Percentiles rank a stretch among this genome's conserved stretches.
Conservation (phyloP, 2,113 vertebrate genomes). For the Cacatua alba region DNA sequence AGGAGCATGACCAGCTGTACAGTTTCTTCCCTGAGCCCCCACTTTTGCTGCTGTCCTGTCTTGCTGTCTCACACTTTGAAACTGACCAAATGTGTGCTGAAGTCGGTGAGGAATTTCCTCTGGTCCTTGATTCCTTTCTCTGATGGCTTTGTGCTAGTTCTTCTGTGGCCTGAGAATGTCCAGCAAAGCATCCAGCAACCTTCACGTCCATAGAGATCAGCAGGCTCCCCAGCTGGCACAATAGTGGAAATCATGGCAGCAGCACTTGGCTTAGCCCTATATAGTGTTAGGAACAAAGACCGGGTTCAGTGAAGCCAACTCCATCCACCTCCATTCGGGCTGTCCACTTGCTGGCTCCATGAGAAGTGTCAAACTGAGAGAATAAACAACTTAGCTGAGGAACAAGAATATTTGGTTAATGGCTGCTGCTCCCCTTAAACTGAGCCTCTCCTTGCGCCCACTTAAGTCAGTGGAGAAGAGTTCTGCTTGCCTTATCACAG, state of each 20-base stretch:
- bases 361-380: background rate
- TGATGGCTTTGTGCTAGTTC: background rate
- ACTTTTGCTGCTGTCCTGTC: background rate
- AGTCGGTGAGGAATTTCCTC: background rate
- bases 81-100: background rate
- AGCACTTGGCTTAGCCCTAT: background rate
- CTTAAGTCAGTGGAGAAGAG: background rate
- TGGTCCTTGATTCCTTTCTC: background rate
- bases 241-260: background rate
- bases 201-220: background rate
- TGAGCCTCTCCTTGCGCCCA: background rate
- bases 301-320: background rate
- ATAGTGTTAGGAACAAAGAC: rapidly evolving
- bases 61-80: background rate
- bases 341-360: background rate
- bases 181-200: background rate
- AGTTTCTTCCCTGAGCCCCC: background rate
- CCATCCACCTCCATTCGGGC: background rate
- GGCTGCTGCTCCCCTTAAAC: background rate
- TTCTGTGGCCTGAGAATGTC: background rate
- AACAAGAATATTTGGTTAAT: background rate
- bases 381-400: background rate
- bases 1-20: background rate
- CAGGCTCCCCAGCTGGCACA: background rate
- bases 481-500: background rate